phyloP scores from a whole-genome alignment of 2,888 invertebrate genomes.

The Dicyrtomina minuta region DNA sequence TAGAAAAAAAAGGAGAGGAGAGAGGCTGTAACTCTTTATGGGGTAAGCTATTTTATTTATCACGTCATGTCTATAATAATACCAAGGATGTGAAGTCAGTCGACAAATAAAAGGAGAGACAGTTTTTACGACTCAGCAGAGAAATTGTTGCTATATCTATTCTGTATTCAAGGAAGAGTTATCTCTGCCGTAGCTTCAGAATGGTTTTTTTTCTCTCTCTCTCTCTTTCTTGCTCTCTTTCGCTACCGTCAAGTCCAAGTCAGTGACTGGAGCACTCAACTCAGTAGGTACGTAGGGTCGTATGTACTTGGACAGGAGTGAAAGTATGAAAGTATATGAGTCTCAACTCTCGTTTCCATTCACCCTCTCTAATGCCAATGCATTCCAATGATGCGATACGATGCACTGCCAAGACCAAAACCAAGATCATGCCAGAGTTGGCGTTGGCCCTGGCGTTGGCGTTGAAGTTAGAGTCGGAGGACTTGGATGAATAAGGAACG shows the following conservation, averaged over 20 bases:
- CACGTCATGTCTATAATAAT: slow-evolving; percentile 30
- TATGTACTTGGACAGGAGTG: not conserved
- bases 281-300: not conserved
- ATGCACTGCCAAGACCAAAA: too few relatives aligned
- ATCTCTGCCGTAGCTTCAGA: not conserved
- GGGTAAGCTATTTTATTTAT: slow-evolving; percentile 32
- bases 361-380: too few relatives aligned
- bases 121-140: slow-evolving; percentile 25
- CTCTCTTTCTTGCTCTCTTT: slow-evolving; percentile 1
- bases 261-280: not conserved
- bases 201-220: not conserved
- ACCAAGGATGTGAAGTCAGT: slow-evolving; percentile 28
- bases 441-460: too few relatives aligned
- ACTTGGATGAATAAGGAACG: slow-evolving; percentile 9
- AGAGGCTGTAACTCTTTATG: slow-evolving; percentile 30
- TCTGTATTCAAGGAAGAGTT: too few relatives aligned
- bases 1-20: not conserved
- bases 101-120: slow-evolving; percentile 30
- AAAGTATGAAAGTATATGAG: not conserved
- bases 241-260: not conserved
- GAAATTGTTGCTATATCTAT: slow-evolving; percentile 15
- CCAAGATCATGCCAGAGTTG: too few relatives aligned
- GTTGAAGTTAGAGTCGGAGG: not conserved
- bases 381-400: too few relatives aligned
- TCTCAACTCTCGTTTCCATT: too few relatives aligned